Base-by-base conservation (phyloP, 35 echinoderm and acorn worm species). In the Anneissia japonica region DNA sequence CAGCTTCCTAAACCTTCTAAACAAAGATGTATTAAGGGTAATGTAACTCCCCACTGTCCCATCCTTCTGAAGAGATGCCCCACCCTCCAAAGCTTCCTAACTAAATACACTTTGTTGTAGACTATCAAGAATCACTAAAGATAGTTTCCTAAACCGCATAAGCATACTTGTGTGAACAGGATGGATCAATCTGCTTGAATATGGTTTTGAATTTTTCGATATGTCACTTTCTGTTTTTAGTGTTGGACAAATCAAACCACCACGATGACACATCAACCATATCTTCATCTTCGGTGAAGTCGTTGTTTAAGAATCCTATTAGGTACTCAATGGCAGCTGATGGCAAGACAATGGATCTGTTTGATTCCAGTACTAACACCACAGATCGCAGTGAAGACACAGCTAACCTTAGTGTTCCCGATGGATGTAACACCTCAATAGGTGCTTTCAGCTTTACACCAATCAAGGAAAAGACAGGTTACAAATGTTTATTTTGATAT, bases 281-380 rank as follows among this genome's bases (percentile, higher is more conserved):
- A 19, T 64, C 51, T 19, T 64, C 51, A 2, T 64, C 51, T 19
- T 64, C 51, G 11, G 51, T 64, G 2, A 64, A 64, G 19, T 64
- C 51, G 9, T 64, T 64, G 19, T 64, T 64, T 64, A 64, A 64
- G 51, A 64, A 64, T 23, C 51, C 51, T 12, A 64, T 64, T 2
- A 9, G 51, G 51, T 64, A 64, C 51, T 12, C 51, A 64, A 6
- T 23, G 21, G 1, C 72, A 16, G 76, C 34, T 64, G 41, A 56
- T 28, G 86, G 86, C 36, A 87, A 87, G 80, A 87, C 86, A 30
- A 73, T 87, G 86, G 86, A 87, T 72, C 72, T 87, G 77, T 87
- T 79, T 90, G 92, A 93, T 82, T 88, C 79, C 16, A 72, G 75
- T 56, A 91, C 89, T 12, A 91, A 85, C 84, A 51, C 75, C 26